Percentiles rank a stretch among this genome's conserved stretches.
These are phyloP conservation scores for Puntigrus tetrazona DNA, from an alignment of 2,113 vertebrate genomes.

Conservation along the genomic window DNA sequence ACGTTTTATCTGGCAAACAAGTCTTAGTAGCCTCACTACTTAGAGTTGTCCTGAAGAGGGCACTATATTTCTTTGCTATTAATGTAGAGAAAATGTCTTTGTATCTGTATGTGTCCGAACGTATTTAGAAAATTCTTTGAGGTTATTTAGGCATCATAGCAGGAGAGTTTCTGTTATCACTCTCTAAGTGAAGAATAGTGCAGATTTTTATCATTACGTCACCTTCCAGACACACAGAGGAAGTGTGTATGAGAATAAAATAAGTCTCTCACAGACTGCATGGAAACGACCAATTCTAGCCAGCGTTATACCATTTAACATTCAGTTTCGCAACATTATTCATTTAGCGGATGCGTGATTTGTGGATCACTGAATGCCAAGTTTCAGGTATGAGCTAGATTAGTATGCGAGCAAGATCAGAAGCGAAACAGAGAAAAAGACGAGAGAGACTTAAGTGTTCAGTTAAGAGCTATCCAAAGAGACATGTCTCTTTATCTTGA, in stretches of 20 bases:
- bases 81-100: not conserved
- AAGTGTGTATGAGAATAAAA: not conserved
- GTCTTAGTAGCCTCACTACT: not conserved
- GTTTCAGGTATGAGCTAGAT: not conserved
- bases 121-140: not conserved
- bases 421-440: not conserved
- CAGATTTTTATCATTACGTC: not conserved
- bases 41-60: constrained; percentile 2
- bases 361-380: not conserved
- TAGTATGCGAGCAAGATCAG: not conserved
- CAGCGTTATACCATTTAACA: not conserved
- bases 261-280: not conserved
- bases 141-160: not conserved
- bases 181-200: not conserved
- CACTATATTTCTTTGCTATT: not conserved
- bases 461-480: not conserved
- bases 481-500: not conserved
- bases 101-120: not conserved
- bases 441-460: not conserved
- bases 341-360: not conserved
- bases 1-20: not conserved
- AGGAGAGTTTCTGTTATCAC: not conserved
- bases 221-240: not conserved
- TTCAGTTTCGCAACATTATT: not conserved
- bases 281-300: not conserved